These are phyloP conservation scores for Lycaon pictus DNA, from an alignment of 2,113 vertebrate genomes.

Conservation along the genomic window DNA sequence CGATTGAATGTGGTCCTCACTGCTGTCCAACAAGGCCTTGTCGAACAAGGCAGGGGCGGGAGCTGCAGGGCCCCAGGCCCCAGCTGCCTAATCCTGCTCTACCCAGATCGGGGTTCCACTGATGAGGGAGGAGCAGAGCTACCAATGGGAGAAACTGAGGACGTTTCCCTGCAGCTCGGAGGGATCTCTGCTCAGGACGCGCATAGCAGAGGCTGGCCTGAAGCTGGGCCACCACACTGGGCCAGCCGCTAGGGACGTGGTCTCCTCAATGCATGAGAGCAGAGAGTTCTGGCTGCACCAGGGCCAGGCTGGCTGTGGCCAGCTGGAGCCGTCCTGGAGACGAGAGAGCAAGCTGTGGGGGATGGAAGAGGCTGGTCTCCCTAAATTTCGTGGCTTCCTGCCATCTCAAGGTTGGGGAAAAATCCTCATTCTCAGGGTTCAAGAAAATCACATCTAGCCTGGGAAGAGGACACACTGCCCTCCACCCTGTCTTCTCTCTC, in stretches of 20 bases:
- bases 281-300: not conserved
- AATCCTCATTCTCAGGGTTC: not conserved
- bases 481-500: not conserved
- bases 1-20: conserved; percentile 79
- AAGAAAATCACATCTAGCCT: conserved; percentile 5
- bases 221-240: not conserved
- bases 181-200: not conserved
- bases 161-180: not conserved
- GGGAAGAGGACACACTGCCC: not conserved
- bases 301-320: not conserved
- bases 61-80: conserved; percentile 2
- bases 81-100: not conserved
- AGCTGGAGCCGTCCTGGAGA: not conserved
- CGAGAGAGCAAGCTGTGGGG: not conserved
- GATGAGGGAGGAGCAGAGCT: not conserved
- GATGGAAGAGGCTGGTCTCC: not conserved
- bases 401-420: not conserved
- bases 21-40: conserved; percentile 77
- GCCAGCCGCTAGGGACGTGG: not conserved
- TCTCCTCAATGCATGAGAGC: not conserved
- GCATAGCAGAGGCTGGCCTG: not conserved
- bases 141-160: not conserved
- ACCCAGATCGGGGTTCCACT: not conserved
- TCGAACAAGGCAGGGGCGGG: conserved; percentile 68
- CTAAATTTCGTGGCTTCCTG: not conserved